Evolutionary conservation across 1,140 invertebrate species (phyloP).

Genomic region (Lepidostoma basale): DNA sequence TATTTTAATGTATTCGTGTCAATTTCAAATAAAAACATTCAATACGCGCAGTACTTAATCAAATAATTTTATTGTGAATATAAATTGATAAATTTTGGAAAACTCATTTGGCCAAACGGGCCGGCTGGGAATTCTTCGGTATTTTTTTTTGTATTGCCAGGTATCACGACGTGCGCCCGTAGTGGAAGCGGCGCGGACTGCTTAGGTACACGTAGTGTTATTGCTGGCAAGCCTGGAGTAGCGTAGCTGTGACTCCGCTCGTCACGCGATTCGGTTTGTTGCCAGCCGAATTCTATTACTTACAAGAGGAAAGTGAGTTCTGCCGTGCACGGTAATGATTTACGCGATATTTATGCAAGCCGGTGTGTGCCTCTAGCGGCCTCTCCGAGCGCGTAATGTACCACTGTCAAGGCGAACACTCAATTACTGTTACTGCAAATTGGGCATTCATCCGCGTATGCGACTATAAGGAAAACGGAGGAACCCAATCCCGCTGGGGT

Average conservation of each 20-base stretch:
- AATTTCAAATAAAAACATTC: neutral
- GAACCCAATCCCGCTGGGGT: too few species aligned
- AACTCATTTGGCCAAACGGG: neutral
- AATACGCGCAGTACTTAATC: neutral
- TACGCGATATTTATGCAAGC: slow-evolving; percentile 16
- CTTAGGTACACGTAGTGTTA: neutral
- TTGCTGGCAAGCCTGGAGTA: neutral
- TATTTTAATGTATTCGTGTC: neutral
- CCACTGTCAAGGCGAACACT: neutral
- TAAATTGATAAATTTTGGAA: neutral
- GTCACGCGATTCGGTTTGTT: slow-evolving; percentile 24
- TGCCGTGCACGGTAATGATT: slow-evolving; percentile 6
- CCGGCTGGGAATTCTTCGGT: neutral
- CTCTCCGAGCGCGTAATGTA: too few species aligned
- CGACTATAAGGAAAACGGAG: too few species aligned
- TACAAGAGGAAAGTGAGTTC: slow-evolving; percentile 5
- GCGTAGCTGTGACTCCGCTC: neutral
- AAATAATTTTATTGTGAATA: neutral
- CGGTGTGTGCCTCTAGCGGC: too few species aligned
- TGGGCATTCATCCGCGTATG: neutral
- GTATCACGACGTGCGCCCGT: neutral
- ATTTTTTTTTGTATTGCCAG: neutral
- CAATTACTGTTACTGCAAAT: neutral
- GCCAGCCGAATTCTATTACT: neutral
- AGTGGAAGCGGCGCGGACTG: neutral